A percentile compares a stretch with the other conserved stretches of the same genome.
These are phyloP conservation scores for Ochropleura plecta DNA, from an alignment of 2,888 invertebrate genomes.

Conservation along the genomic window DNA sequence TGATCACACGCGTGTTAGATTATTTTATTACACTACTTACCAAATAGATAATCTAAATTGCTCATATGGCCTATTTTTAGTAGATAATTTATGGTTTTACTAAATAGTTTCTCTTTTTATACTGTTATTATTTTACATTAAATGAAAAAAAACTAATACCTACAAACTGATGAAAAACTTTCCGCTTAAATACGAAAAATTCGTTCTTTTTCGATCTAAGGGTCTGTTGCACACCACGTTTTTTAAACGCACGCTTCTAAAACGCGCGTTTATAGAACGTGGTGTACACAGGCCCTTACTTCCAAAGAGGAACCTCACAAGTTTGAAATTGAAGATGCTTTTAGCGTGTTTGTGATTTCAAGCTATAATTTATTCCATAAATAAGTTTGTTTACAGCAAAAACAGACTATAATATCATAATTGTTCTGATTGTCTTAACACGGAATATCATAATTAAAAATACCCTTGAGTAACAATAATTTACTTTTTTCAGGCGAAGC, in stretches of 20 bases:
- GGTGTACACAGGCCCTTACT: too few relatives aligned
- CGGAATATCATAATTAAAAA: conserved; percentile 17
- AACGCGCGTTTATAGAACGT: too few relatives aligned
- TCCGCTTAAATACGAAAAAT: not conserved
- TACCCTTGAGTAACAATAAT: conserved; percentile 13
- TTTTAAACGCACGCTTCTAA: too few relatives aligned
- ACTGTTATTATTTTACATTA: not conserved
- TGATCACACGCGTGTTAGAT: not conserved
- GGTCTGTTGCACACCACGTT: too few relatives aligned
- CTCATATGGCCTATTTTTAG: not conserved
- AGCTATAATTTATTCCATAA: conserved; percentile 25
- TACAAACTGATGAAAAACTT: not conserved
- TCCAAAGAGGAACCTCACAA: not conserved
- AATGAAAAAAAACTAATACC: not conserved
- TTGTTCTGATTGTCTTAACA: conserved; percentile 2
- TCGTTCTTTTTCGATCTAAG: not conserved
- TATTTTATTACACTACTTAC: not conserved
- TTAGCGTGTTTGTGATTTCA: conserved; percentile 12
- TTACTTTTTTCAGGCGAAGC: conserved; percentile 86
- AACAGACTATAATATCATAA: conserved; percentile 18
- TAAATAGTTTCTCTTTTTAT: not conserved
- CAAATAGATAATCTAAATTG: not conserved
- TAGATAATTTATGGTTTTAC: too few relatives aligned
- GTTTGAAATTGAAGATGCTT: conserved; percentile 1
- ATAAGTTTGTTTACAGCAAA: conserved; percentile 3